These are phyloP conservation scores for Cinara cedri DNA, from an alignment of 2,888 invertebrate species.

Conservation along the genomic window DNA sequence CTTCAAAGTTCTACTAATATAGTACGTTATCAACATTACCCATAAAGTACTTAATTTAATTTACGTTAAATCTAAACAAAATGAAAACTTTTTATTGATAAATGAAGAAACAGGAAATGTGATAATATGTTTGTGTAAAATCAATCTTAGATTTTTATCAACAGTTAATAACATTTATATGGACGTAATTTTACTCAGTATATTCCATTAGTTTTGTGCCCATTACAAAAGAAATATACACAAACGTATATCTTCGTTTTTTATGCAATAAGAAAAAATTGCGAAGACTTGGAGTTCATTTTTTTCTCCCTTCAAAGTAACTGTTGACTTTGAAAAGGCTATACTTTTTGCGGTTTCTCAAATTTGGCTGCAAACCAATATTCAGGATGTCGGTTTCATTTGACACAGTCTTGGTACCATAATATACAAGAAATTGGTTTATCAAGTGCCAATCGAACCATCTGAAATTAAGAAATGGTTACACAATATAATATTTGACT, in stretches of 20 bases:
- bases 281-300: neutral
- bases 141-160: neutral
- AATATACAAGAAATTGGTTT: too few relatives aligned
- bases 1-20: neutral
- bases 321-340: neutral
- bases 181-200: neutral
- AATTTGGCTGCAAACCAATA: neutral
- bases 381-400: neutral
- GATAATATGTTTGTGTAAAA: neutral
- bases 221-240: neutral
- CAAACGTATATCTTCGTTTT: neutral
- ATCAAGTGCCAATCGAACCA: too few relatives aligned
- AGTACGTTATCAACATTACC: too few relatives aligned
- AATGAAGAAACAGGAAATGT: neutral
- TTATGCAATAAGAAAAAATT: neutral
- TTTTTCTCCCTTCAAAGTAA: neutral
- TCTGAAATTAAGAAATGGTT: too few relatives aligned
- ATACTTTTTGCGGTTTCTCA: neutral
- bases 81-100: constrained; percentile 61
- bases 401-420: neutral
- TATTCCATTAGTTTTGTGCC: neutral
- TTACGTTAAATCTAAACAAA: neutral
- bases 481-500: too few relatives aligned
- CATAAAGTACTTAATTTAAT: neutral
- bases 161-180: neutral